Conservation (phyloP, 1,140 invertebrate species). For the Alviniconcha marisindica region DNA sequence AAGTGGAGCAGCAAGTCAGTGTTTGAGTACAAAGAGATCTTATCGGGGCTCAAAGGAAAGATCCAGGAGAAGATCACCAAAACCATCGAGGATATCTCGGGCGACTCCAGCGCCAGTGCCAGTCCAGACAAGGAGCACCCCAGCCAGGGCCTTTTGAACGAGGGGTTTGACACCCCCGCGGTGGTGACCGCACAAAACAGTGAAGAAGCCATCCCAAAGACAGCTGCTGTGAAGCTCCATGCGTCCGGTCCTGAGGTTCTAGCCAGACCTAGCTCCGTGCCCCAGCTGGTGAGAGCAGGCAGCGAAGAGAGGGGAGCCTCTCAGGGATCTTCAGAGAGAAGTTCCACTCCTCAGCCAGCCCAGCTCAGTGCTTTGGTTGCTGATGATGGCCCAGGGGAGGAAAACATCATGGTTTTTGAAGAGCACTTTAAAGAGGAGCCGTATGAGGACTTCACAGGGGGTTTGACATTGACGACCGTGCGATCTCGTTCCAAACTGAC, state of each 20-base stretch:
- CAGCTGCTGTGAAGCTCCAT: background rate
- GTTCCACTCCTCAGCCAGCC: background rate
- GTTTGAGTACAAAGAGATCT: slow-evolving; percentile 54
- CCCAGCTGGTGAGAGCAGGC: background rate
- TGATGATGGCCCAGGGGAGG: slow-evolving; percentile 31
- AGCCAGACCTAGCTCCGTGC: background rate
- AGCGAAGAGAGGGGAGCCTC: slow-evolving; percentile 27
- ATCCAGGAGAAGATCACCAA: slow-evolving; percentile 59
- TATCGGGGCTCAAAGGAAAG: slow-evolving; percentile 60
- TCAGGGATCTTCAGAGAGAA: background rate
- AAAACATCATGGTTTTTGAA: slow-evolving; percentile 49
- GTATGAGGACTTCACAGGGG: slow-evolving; percentile 55
- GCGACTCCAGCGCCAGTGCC: slow-evolving; percentile 52
- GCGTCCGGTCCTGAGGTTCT: background rate
- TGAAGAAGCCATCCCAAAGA: background rate
- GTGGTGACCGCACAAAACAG: background rate
- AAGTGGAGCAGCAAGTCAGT: slow-evolving; percentile 46
- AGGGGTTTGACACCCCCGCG: background rate
- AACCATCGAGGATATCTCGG: slow-evolving; percentile 66
- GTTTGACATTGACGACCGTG: slow-evolving; percentile 28
- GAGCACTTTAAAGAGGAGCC: slow-evolving; percentile 51
- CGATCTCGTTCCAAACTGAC: slow-evolving; percentile 45
- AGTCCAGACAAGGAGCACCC: slow-evolving; percentile 55
- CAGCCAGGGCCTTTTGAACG: background rate
- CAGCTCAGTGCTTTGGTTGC: background rate